Evolutionary conservation across 2,797 vertebrate genomes (phyloP).

Genomic region (Todus mexicanus): DNA sequence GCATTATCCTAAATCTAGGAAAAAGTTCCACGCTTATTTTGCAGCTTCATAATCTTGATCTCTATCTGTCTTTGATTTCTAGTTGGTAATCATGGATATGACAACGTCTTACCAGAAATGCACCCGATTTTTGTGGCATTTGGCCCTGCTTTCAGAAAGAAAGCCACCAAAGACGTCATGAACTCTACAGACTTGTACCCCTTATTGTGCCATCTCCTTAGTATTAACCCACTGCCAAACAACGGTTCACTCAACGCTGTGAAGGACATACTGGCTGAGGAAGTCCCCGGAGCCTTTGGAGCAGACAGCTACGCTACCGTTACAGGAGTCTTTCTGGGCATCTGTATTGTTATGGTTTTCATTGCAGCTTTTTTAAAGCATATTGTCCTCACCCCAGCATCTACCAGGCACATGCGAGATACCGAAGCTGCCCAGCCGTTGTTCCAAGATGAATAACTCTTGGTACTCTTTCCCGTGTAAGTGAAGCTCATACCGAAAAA

Average conservation of each 20-base stretch:
- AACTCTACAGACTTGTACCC: conserved; percentile 89
- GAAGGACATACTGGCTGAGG: conserved; percentile 79
- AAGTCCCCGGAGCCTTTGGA: neutral
- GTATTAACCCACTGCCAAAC: conserved; percentile 80
- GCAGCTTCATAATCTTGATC: neutral
- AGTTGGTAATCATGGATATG: conserved; percentile 94
- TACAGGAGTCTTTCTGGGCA: conserved; percentile 82
- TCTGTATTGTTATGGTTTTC: conserved; percentile 82
- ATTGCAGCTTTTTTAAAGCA: conserved; percentile 81
- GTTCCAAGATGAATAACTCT: conserved; percentile 73
- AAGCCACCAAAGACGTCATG: conserved; percentile 81
- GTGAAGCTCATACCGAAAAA: neutral
- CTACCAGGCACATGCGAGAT: conserved; percentile 72
- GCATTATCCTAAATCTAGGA: neutral
- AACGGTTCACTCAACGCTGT: conserved; percentile 86
- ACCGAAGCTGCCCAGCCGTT: conserved; percentile 87
- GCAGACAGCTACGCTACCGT: conserved; percentile 74
- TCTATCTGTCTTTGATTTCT: conserved; percentile 52
- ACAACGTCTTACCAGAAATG: conserved; percentile 88
- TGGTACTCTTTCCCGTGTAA: neutral
- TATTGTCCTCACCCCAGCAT: conserved; percentile 79
- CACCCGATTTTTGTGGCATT: conserved; percentile 89
- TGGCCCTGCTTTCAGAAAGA: conserved; percentile 87
- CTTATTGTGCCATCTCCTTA: conserved; percentile 88
- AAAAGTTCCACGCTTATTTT: neutral